phyloP scores from a whole-genome alignment of 2,113 vertebrate genomes.

The Mustela lutreola region DNA sequence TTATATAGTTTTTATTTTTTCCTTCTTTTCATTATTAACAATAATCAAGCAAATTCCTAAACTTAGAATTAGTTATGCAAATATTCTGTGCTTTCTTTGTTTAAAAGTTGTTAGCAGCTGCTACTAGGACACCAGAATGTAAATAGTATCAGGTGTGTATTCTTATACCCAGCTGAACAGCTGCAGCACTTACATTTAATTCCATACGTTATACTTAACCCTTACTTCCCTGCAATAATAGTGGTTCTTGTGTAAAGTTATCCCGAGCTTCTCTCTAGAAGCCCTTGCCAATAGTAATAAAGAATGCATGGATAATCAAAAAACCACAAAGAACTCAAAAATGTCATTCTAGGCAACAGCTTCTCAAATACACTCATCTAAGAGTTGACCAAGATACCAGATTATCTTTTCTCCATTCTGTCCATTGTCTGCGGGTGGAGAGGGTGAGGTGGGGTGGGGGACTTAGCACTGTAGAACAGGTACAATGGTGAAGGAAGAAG shows the following conservation, averaged over 20 bases:
- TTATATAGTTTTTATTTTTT: slow-evolving; percentile 21
- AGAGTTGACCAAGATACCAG: background rate
- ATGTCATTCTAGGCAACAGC: background rate
- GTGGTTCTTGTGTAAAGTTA: background rate
- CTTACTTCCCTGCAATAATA: slow-evolving; percentile 50
- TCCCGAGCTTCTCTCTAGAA: background rate
- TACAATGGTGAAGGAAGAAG: background rate
- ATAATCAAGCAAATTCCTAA: slow-evolving; percentile 64
- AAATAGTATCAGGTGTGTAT: slow-evolving; percentile 66
- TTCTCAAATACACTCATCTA: slow-evolving; percentile 46
- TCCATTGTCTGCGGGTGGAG: background rate
- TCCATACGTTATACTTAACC: background rate
- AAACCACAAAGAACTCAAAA: slow-evolving; percentile 32
- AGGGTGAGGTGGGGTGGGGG: background rate
- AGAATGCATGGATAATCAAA: background rate
- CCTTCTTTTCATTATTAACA: slow-evolving; percentile 45
- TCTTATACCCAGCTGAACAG: slow-evolving; percentile 71
- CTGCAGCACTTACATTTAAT: slow-evolving; percentile 62
- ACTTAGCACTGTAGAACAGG: background rate
- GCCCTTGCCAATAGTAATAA: background rate
- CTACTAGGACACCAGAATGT: slow-evolving; percentile 16
- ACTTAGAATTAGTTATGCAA: slow-evolving; percentile 62
- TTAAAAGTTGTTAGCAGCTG: slow-evolving; percentile 69
- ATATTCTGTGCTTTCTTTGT: slow-evolving; percentile 38
- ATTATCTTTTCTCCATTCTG: background rate